Base-by-base conservation (phyloP, 1,140 invertebrate species). In the Sitophilus oryzae region DNA sequence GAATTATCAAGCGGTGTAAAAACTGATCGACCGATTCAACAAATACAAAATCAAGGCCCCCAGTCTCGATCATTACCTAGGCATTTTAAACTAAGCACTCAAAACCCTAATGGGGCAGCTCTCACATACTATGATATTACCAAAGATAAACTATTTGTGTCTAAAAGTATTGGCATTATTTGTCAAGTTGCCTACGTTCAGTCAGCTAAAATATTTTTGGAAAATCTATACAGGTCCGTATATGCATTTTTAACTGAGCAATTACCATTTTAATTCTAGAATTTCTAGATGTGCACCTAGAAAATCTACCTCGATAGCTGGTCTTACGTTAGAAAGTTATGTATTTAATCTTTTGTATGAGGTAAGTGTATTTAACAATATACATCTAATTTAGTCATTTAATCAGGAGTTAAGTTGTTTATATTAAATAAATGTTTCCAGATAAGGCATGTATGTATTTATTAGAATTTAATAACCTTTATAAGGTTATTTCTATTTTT, bases 321-420 rank as follows among this genome's bases (percentile, higher is more conserved):
- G 83, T 34, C 74, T 89, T 16, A 89, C 86, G 66, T 75, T 96
- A 30, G 96, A 98, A 73, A 89, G 89, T 25, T 94, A 94, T 74
- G 87, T 98, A 0, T 96, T 94, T 73, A 96, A 96, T 76, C 76
- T 98, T 46, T 76, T 98, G 4, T 94, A 95, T 74, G 93, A 98
- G 74, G 88, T 98, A 25, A 88, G 59, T 56, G 35, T 34, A 8
- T 18, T 43, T 11, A 30, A 40, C 18, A 6, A 40, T 40, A 20
- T 40, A 5, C 5, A 40, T n/a, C n/a, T n/a, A n/a, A n/a, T n/a
- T n/a, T n/a, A n/a, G n/a, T n/a, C n/a, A n/a, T n/a, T n/a, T n/a
- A n/a, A n/a, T n/a, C n/a, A n/a, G n/a, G n/a, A n/a, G n/a, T n/a
- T n/a, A 40, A 40, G 19, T 30, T 30, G 25, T 30, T 30, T 30